A percentile compares a stretch with the other conserved stretches of the same genome.
phyloP scores from a whole-genome alignment of 2,113 vertebrate genomes.

The Megaceryle torquata region DNA sequence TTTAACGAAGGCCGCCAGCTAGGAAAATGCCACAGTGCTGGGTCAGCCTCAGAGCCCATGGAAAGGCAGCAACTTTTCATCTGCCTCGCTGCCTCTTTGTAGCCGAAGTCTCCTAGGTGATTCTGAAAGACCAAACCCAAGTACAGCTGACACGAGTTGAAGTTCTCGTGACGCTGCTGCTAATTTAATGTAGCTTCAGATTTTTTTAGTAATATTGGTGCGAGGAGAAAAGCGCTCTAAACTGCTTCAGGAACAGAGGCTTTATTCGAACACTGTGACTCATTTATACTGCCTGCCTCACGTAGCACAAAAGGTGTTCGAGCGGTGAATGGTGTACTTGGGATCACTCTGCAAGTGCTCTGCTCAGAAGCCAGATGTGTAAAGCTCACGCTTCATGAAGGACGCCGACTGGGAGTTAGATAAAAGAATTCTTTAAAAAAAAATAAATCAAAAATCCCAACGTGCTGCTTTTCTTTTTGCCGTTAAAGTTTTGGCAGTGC shows the following conservation, averaged over 20 bases:
- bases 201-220: not conserved
- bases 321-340: not conserved
- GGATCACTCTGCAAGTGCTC: rapidly evolving
- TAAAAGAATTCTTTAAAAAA: not conserved
- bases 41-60: not conserved
- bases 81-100: too few relatives aligned
- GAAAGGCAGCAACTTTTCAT: not conserved
- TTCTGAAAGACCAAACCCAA: not conserved
- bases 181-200: rapidly evolving
- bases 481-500: not conserved
- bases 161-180: not conserved
- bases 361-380: not conserved
- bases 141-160: rapidly evolving
- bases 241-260: not conserved
- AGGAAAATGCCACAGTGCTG: not conserved
- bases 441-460: not conserved
- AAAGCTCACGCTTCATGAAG: not conserved
- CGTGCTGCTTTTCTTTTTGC: not conserved
- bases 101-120: not conserved
- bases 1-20: not conserved
- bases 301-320: not conserved
- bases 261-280: not conserved
- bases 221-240: not conserved
- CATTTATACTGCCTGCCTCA: not conserved
- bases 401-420: not conserved